Percentiles rank a stretch among this genome's conserved stretches.
phyloP scores from a whole-genome alignment of 2,113 vertebrate genomes.

The Grus americana region DNA sequence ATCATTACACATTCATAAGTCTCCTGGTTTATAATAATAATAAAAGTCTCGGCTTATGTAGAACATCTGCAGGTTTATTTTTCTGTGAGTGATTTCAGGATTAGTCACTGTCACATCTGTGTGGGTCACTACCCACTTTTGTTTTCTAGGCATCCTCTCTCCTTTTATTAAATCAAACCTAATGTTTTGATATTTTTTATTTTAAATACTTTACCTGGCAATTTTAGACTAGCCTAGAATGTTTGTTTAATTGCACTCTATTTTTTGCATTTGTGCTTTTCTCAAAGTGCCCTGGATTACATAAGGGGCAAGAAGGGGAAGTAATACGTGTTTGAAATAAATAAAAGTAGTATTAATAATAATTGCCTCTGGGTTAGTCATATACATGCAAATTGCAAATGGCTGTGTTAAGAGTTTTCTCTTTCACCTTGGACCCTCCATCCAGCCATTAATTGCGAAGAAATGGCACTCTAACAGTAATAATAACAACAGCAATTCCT shows the following conservation, averaged over 20 bases:
- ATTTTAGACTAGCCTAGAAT: neutral
- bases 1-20: neutral
- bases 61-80: conserved; percentile 13
- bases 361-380: conserved; percentile 18
- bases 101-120: neutral
- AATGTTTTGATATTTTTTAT: neutral
- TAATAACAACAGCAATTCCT: neutral
- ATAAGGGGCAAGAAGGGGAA: neutral
- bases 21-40: neutral
- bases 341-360: conserved; percentile 10
- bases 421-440: conserved; percentile 13
- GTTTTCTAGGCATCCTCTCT: neutral
- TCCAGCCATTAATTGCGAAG: conserved; percentile 13
- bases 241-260: neutral
- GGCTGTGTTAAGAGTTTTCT: neutral
- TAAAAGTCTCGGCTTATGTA: neutral
- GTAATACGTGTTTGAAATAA: neutral
- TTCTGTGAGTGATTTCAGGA: neutral
- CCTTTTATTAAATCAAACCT: neutral
- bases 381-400: neutral
- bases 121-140: neutral
- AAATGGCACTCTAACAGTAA: neutral
- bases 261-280: neutral
- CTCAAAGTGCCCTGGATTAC: conserved; percentile 7
- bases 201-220: neutral